Percentiles rank a stretch among this genome's conserved stretches.
Conservation (phyloP, 2,113 vertebrate genomes). For the Spizaetus ornatus region DNA sequence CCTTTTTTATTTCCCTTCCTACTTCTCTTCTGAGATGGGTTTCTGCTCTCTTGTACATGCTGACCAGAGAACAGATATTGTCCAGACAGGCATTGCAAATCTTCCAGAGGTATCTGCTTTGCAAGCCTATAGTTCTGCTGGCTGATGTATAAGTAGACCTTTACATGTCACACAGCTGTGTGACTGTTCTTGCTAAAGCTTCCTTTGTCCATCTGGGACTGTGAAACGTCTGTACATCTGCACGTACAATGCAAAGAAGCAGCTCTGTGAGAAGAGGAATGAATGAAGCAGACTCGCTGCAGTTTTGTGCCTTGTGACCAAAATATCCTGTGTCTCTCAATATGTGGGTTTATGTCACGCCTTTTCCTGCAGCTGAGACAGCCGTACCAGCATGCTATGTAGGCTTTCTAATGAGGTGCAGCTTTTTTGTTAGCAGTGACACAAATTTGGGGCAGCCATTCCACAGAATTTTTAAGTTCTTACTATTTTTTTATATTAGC, state of each 20-base stretch:
- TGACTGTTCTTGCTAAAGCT: neutral
- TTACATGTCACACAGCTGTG: neutral
- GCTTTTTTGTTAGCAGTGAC: neutral
- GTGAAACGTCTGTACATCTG: neutral
- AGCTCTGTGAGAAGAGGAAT: neutral
- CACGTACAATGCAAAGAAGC: neutral
- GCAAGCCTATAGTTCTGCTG: neutral
- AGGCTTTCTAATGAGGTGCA: neutral
- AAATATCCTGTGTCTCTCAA: neutral
- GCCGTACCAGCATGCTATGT: rapidly evolving
- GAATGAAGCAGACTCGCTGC: neutral
- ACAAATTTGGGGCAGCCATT: neutral
- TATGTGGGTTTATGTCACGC: neutral
- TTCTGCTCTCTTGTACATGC: neutral
- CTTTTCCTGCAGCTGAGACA: neutral
- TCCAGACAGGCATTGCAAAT: neutral
- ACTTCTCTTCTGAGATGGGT: neutral
- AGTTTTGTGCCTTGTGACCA: neutral
- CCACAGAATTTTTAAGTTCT: neutral
- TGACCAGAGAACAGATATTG: neutral
- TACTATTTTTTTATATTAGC: neutral
- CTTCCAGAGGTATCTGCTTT: neutral
- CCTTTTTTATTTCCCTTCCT: neutral
- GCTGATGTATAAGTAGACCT: neutral
- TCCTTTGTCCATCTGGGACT: neutral